These are phyloP conservation scores for Spialia ferax DNA, from an alignment of 2,888 invertebrate genomes.

Conservation along the genomic window DNA sequence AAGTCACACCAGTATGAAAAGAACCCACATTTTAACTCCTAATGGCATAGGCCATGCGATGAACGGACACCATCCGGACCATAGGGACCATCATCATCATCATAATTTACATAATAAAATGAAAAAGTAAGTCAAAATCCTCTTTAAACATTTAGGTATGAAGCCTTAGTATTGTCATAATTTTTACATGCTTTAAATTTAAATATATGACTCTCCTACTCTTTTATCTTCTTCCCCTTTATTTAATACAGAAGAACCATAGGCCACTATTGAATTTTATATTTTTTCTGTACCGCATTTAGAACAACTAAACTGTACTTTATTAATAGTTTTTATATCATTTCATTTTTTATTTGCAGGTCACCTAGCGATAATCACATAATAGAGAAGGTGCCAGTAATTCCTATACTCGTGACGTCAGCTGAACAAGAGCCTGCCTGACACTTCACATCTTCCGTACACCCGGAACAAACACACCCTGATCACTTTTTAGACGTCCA, in stretches of 20 bases:
- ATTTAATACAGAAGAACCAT: no score
- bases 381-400: slow-evolving; percentile 59
- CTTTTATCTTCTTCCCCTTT: no score
- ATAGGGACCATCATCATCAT: slow-evolving; percentile 54
- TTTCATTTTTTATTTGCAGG: slow-evolving; percentile 59
- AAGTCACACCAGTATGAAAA: slow-evolving; percentile 80
- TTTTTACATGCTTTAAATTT: no score
- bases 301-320: no score
- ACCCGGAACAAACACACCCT: slow-evolving; percentile 13
- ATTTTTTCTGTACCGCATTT: no score
- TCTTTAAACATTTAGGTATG: neutral
- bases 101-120: slow-evolving; percentile 67
- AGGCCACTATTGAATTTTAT: no score
- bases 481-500: slow-evolving; percentile 2
- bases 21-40: slow-evolving; percentile 66
- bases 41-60: slow-evolving; percentile 64
- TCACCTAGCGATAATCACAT: slow-evolving; percentile 72
- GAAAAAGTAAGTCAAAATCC: slow-evolving; percentile 64
- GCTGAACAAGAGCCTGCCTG: slow-evolving; percentile 72
- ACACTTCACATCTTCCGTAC: slow-evolving; percentile 47
- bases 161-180: no score
- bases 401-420: slow-evolving; percentile 79
- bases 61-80: slow-evolving; percentile 63
- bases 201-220: no score
- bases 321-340: no score